These are phyloP conservation scores for Panurus biarmicus DNA, from an alignment of 2,113 vertebrate genomes.

Conservation along the genomic window DNA sequence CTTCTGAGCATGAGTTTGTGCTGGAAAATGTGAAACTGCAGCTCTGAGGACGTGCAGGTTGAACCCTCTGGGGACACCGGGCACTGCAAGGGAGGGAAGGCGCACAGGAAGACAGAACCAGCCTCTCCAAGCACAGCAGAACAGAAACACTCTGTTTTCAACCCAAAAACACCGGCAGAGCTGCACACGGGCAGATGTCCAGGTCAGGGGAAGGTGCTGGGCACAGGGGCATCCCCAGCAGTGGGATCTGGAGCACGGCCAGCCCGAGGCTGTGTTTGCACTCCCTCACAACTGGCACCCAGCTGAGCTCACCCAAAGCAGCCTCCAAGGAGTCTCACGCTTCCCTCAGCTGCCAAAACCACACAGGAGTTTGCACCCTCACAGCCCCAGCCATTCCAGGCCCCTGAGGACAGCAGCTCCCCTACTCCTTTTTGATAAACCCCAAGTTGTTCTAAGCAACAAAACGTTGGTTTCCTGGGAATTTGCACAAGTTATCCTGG, in stretches of 20 bases:
- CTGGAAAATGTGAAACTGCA: neutral
- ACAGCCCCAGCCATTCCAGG: rapidly evolving
- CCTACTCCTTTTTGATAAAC: neutral
- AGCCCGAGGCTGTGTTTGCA: neutral
- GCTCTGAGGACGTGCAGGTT: rapidly evolving
- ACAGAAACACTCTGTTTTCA: rapidly evolving
- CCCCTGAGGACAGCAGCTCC: too few relatives aligned
- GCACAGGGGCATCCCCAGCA: neutral
- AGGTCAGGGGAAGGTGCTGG: neutral
- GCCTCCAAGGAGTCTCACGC: neutral
- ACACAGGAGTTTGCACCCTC: neutral
- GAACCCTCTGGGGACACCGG: neutral
- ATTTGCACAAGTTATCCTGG: neutral
- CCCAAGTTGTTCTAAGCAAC: neutral
- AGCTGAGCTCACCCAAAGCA: neutral
- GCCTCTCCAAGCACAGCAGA: neutral
- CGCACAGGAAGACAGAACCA: rapidly evolving
- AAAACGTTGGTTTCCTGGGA: rapidly evolving
- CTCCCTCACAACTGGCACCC: neutral
- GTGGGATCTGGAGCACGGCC: neutral
- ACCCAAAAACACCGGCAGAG: rapidly evolving
- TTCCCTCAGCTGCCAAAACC: neutral
- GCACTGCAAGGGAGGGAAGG: neutral
- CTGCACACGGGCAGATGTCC: rapidly evolving
- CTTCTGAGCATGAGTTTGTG: neutral